Percentiles rank a stretch among this genome's conserved stretches.
phyloP scores from a whole-genome alignment of 2,888 invertebrate genomes.

The Xestobium rufovillosum region DNA sequence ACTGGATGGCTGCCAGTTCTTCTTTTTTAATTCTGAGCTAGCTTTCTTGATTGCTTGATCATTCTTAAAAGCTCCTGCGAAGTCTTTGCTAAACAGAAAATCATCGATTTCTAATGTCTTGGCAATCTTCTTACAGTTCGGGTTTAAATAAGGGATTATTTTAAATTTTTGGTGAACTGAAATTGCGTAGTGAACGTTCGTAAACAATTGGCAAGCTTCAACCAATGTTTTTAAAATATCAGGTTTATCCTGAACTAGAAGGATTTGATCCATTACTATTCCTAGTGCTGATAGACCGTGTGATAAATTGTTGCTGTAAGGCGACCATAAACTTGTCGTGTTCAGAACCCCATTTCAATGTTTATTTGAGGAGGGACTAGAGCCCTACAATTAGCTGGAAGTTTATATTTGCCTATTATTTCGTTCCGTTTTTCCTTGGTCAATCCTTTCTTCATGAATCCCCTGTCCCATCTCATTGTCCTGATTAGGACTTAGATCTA shows the following conservation, averaged over 20 bases:
- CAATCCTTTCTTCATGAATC: constrained; percentile 7
- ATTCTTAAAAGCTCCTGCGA: constrained; percentile 9
- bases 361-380: constrained; percentile 9
- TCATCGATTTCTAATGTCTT: constrained; percentile 11
- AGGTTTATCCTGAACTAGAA: neutral
- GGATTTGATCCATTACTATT: constrained; percentile 6
- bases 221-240: constrained; percentile 5
- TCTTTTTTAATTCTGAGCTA: constrained; percentile 8
- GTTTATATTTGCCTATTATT: constrained; percentile 11
- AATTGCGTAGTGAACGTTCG: constrained; percentile 9
- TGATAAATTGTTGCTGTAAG: constrained; percentile 10
- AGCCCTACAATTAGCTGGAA: constrained; percentile 7
- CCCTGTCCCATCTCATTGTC: constrained; percentile 5
- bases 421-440: constrained; percentile 8
- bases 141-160: constrained; percentile 9
- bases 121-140: constrained; percentile 11
- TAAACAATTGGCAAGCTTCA: constrained; percentile 11
- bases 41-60: constrained; percentile 9
- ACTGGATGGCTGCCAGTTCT: too few species aligned
- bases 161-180: constrained; percentile 11
- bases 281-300: constrained; percentile 11
- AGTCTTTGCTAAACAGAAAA: constrained; percentile 5
- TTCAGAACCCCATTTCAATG: constrained; percentile 9
- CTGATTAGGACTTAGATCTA: constrained; percentile 1
- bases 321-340: constrained; percentile 10